phyloP scores from a whole-genome alignment of 2,797 vertebrate genomes.

The Lagorchestes hirsutus region DNA sequence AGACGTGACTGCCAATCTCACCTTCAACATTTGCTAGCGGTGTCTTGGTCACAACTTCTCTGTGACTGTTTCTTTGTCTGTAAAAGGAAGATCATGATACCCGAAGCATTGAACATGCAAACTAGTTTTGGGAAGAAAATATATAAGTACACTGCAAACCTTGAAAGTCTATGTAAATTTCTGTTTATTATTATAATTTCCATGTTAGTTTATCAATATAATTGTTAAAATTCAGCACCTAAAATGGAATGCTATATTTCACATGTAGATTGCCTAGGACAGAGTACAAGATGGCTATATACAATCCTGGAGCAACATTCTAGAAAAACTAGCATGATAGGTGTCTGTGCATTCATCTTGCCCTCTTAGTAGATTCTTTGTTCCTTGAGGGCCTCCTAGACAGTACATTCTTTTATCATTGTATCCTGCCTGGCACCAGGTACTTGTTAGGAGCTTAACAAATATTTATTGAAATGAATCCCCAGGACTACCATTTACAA shows the following conservation, averaged over 20 bases:
- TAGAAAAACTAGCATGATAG: not conserved
- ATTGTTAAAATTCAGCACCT: not conserved
- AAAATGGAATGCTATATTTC: not conserved
- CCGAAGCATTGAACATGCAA: not conserved
- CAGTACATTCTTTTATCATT: not conserved
- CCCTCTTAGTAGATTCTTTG: not conserved
- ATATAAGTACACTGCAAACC: not conserved
- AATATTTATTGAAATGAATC: not conserved
- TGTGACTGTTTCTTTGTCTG: not conserved
- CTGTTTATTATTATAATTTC: not conserved
- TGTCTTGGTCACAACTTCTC: not conserved
- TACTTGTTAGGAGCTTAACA: not conserved
- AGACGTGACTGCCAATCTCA: not conserved
- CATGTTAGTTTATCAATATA: not conserved
- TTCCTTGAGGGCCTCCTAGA: not conserved
- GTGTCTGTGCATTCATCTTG: not conserved
- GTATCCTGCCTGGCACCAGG: not conserved
- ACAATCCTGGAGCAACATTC: not conserved
- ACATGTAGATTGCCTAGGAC: not conserved
- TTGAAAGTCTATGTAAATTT: not conserved
- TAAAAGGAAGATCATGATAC: not conserved
- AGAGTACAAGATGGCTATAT: not conserved
- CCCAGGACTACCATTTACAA: not conserved
- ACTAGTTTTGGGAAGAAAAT: not conserved
- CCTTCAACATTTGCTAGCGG: too few relatives aligned